Evolutionary conservation across 2,888 invertebrate species (phyloP).

Genomic region (Coleophora flavipennella): DNA sequence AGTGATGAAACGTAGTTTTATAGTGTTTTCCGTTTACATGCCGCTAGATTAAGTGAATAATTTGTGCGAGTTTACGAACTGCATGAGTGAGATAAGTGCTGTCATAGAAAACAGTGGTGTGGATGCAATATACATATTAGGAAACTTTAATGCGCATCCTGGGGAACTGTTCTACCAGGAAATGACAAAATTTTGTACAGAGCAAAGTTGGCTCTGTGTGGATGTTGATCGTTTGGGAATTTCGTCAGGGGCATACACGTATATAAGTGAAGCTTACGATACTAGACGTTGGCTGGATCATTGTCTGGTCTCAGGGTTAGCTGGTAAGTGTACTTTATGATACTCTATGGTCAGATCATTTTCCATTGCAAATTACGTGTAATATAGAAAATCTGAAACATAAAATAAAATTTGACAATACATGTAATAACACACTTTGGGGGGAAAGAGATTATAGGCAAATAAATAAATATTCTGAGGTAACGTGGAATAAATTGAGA

Average conservation of each 20-base stretch:
- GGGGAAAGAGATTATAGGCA: not conserved
- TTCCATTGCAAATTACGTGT: not conserved
- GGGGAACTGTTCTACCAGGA: slow-evolving; percentile 10
- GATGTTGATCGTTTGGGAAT: slow-evolving; percentile 6
- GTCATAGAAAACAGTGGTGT: slow-evolving; percentile 11
- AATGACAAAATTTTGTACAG: slow-evolving; percentile 7
- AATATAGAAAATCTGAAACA: not conserved
- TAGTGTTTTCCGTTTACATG: slow-evolving; percentile 16
- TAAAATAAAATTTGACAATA: not conserved
- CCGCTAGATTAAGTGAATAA: slow-evolving; percentile 13
- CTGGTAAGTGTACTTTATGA: not conserved
- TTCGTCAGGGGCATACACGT: slow-evolving; percentile 11
- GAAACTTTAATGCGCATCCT: slow-evolving; percentile 12
- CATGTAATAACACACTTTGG: not conserved
- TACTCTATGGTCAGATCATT: not conserved
- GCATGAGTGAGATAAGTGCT: slow-evolving; percentile 13
- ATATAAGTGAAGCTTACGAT: slow-evolving; percentile 13
- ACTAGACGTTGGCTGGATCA: slow-evolving; percentile 15
- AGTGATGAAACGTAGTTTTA: slow-evolving; percentile 2
- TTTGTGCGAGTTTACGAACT: slow-evolving; percentile 13
- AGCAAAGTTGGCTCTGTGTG: slow-evolving; percentile 14
- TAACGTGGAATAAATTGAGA: not conserved
- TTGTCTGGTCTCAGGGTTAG: slow-evolving; percentile 6
- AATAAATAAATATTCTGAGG: not conserved
- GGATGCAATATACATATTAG: slow-evolving; percentile 12